phyloP scores from a whole-genome alignment of 2,113 vertebrate species.

The Clinocottus analis region DNA sequence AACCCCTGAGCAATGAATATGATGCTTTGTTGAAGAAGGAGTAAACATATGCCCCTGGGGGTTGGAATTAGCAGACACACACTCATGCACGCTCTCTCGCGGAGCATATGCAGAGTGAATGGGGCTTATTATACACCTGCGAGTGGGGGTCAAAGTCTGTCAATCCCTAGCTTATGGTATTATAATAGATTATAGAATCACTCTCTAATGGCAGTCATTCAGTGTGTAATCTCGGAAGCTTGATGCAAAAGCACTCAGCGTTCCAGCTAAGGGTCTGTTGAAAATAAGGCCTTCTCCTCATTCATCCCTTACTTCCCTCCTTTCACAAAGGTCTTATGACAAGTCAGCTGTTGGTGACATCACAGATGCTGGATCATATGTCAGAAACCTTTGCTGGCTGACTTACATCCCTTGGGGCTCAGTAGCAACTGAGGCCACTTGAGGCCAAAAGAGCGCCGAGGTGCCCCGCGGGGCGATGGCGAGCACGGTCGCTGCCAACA shows the following conservation, averaged over 20 bases:
- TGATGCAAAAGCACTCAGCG: conserved; percentile 68
- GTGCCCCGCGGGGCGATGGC: conserved; percentile 47
- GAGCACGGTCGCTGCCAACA: conserved; percentile 67
- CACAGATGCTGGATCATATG: conserved; percentile 85
- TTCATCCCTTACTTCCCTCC: conserved; percentile 48
- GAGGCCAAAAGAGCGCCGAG: conserved; percentile 59
- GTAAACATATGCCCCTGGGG: conserved; percentile 89
- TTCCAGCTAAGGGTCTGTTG: conserved; percentile 74
- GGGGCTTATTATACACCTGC: conserved; percentile 92
- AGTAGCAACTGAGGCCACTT: conserved; percentile 74
- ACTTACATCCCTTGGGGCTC: conserved; percentile 82
- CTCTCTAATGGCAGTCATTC: conserved; percentile 91
- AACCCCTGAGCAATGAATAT: conserved; percentile 89
- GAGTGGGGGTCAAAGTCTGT: conserved; percentile 93
- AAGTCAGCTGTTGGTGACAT: conserved; percentile 94
- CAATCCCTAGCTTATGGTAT: conserved; percentile 93
- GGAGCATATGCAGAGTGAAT: conserved; percentile 89
- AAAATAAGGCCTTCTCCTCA: conserved; percentile 77
- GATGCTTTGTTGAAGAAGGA: conserved; percentile 89
- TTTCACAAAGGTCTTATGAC: conserved; percentile 86
- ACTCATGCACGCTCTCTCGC: conserved; percentile 68
- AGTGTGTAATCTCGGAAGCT: conserved; percentile 85
- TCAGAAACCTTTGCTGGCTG: conserved; percentile 86
- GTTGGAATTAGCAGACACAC: conserved; percentile 84
- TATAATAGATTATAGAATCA: conserved; percentile 97